These are phyloP conservation scores for Thomomys bottae DNA, from an alignment of 2,113 vertebrate species.

Conservation along the genomic window DNA sequence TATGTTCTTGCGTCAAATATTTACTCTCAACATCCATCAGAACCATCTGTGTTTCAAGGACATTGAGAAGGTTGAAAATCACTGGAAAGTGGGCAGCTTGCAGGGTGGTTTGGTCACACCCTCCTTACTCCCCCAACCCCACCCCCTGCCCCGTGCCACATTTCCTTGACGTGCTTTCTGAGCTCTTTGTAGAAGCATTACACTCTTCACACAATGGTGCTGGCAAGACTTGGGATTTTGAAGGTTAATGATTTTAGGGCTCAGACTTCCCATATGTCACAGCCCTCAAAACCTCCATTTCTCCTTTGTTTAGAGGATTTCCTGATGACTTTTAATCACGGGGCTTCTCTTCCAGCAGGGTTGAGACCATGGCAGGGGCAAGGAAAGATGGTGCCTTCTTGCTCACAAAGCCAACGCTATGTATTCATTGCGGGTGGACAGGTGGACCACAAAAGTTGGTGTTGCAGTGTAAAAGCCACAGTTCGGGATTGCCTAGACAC, in stretches of 20 bases:
- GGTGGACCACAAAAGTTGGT: neutral
- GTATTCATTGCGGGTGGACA: conserved; percentile 3
- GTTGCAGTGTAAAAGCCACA: neutral
- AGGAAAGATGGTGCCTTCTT: neutral
- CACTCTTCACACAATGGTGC: neutral
- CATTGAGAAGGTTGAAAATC: neutral
- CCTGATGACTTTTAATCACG: conserved; percentile 63
- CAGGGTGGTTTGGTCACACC: neutral
- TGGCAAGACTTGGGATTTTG: neutral
- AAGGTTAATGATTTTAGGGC: conserved; percentile 58
- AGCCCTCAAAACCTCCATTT: conserved; percentile 62
- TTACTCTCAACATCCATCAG: neutral
- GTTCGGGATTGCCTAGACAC: neutral
- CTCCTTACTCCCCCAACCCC: too few species aligned
- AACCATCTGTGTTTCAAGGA: neutral
- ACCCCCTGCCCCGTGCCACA: neutral
- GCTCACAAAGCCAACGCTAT: neutral
- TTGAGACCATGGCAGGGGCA: conserved; percentile 20
- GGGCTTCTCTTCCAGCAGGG: conserved; percentile 44
- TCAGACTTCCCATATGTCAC: conserved; percentile 26
- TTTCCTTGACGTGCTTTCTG: neutral
- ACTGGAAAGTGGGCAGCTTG: neutral
- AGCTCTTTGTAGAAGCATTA: neutral
- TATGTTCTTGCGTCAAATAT: neutral
- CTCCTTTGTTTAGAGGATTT: conserved; percentile 57